phyloP scores from a whole-genome alignment of 2,113 vertebrate species.

The Corythaixoides concolor region DNA sequence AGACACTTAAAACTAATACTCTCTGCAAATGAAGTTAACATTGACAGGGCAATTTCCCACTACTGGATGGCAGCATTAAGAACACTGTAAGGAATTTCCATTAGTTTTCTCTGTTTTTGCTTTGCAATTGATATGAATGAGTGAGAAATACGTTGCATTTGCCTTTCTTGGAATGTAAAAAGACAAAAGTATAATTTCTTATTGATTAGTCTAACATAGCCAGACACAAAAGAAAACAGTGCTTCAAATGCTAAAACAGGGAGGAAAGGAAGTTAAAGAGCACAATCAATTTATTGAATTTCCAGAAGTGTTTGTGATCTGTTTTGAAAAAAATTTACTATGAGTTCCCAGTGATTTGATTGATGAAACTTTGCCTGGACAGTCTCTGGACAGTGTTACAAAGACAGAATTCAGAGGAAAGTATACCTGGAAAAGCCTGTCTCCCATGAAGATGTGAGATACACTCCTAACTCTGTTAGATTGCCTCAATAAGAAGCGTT shows the following conservation, averaged over 20 bases:
- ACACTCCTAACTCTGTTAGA: neutral
- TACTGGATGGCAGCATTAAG: neutral
- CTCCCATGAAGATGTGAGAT: neutral
- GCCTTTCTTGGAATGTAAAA: conserved; percentile 57
- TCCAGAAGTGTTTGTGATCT: neutral
- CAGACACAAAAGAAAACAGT: conserved; percentile 52
- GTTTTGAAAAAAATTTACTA: neutral
- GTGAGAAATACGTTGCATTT: conserved; percentile 62
- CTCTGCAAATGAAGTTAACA: neutral
- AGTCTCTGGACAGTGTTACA: neutral
- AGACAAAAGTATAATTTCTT: conserved; percentile 68
- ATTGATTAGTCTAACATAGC: conserved; percentile 67
- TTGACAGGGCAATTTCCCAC: neutral
- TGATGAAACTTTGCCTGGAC: neutral
- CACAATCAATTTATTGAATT: conserved; percentile 45
- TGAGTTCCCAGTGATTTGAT: neutral
- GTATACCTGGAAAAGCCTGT: neutral
- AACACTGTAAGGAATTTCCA: neutral
- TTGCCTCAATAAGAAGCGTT: neutral
- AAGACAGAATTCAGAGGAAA: neutral
- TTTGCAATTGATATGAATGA: conserved; percentile 56
- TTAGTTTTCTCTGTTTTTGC: conserved; percentile 20
- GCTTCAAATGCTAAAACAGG: conserved; percentile 60
- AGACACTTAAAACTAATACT: neutral
- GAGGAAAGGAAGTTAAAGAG: conserved; percentile 47